Evolutionary conservation across 2,797 vertebrate species (phyloP), one percentile per base, ranked within the genome.

Genomic region (Miichthys miiuy): DNA sequence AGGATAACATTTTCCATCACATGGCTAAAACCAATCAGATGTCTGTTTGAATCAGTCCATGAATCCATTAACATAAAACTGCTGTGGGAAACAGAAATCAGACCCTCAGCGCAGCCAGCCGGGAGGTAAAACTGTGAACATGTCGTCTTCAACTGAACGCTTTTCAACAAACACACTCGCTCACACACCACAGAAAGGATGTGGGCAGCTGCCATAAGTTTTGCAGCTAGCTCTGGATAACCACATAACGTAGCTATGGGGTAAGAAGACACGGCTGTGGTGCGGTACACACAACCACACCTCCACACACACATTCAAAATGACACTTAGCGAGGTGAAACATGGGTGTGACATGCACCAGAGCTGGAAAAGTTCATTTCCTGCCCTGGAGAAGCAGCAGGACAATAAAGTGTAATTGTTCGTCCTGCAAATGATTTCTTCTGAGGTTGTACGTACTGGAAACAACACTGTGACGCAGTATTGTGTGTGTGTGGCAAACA

Each of bases 151-250:
- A 66, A 58, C 13, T 48, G 25, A 57, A 52, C 2, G 5, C 44
- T 69, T 66, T 66, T 51, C 8, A 67, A 52, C 57, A 74, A 30
- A 21, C 57, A 50, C 51, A 44, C 63, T 46, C 56, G 52, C 30
- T 67, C 69, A 75, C 74, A 70, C 62, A 62, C 44, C 56, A 51
- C 60, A 72, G 58, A 80, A 48, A 80, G 79, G 80, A 85, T 86
- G 84, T 88, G 85, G 80, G 11, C 41, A 56, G 27, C 72, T 58
- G 25, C 67, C 47, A 25, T 47, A 44, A 73, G 30, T 63, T 21
- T 30, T 68, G 21, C 75, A 87, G 62, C 46, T 47, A 50, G 54
- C 64, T 79, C n/a, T 67, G 42, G 76, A 11, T 4, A 72, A 67
- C 70, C 68, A 54, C 63, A 67, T 54, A 65, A 67, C 60, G 68